phyloP scores from a whole-genome alignment of 2,797 vertebrate genomes.

The Sebastes vulpes region DNA sequence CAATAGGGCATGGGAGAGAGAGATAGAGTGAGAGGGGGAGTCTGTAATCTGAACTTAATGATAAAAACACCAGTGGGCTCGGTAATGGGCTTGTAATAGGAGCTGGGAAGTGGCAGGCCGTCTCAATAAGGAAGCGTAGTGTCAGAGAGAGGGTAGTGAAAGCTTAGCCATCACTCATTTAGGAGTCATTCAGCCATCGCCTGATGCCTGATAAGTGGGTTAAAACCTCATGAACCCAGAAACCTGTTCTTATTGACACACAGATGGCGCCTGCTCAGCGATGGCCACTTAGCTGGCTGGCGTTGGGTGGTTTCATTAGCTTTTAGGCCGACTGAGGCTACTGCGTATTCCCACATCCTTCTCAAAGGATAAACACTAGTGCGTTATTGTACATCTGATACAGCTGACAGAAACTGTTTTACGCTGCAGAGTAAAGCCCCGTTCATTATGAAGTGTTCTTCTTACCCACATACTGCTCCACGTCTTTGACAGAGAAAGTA shows the following conservation, averaged over 20 bases:
- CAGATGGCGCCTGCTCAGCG: constrained; percentile 66
- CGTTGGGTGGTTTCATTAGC: constrained; percentile 50
- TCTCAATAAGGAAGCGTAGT: constrained; percentile 53
- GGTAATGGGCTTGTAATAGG: constrained; percentile 80
- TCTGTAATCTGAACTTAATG: constrained; percentile 82
- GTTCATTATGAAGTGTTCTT: constrained; percentile 66
- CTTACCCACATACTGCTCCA: constrained; percentile 97
- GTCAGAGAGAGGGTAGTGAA: constrained; percentile 70
- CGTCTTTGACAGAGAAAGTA: constrained; percentile 93
- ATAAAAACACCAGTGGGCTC: constrained; percentile 73
- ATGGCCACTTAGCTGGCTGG: constrained; percentile 59
- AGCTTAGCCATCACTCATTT: constrained; percentile 71
- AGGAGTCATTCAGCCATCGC: constrained; percentile 64
- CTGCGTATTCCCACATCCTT: constrained; percentile 8
- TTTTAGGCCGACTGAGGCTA: constrained; percentile 36
- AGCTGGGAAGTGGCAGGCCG: constrained; percentile 73
- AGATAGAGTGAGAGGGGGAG: constrained; percentile 58
- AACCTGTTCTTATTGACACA: constrained; percentile 65
- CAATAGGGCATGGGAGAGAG: constrained; percentile 66
- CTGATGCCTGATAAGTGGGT: constrained; percentile 81
- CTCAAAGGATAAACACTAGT: constrained; percentile 29
- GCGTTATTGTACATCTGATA: constrained; percentile 21
- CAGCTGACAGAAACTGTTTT: constrained; percentile 2
- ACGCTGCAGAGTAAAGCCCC: not conserved
- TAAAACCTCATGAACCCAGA: constrained; percentile 75